Evolutionary conservation across 92 coral and sea anemone species (phyloP).

Genomic region (Porites evermanni): DNA sequence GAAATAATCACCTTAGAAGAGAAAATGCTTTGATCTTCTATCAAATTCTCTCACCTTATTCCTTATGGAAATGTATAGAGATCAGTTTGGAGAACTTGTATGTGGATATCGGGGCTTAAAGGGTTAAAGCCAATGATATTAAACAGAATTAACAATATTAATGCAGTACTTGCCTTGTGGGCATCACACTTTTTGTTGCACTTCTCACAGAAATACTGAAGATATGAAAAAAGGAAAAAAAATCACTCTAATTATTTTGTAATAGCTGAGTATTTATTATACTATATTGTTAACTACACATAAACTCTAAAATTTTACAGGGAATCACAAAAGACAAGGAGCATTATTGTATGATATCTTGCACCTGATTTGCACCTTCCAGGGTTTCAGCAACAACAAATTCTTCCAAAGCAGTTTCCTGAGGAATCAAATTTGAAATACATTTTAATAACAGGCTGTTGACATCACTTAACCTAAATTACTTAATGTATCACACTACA

Average conservation of each 20-base stretch:
- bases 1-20: too few species aligned
- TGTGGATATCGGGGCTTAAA: too few species aligned
- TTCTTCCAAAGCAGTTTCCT: conserved; percentile 59
- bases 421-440: neutral
- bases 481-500: too few species aligned
- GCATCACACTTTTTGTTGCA: conserved; percentile 97
- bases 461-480: too few species aligned
- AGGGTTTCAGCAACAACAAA: conserved; percentile 87
- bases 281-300: neutral
- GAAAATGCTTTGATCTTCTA: too few species aligned
- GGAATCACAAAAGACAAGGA: too few species aligned
- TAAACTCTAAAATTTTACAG: too few species aligned
- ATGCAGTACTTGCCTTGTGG: conserved; percentile 73
- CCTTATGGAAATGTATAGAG: too few species aligned
- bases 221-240: conserved; percentile 10
- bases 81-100: too few species aligned
- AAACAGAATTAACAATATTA: neutral
- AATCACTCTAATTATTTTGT: neutral
- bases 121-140: neutral
- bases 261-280: neutral
- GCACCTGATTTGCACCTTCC: conserved; percentile 92
- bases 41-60: too few species aligned
- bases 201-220: conserved; percentile 95
- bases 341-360: neutral
- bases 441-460: too few species aligned